Conservation (phyloP, 2,797 vertebrate genomes). For the Typhlichthys eigenmanni region DNA sequence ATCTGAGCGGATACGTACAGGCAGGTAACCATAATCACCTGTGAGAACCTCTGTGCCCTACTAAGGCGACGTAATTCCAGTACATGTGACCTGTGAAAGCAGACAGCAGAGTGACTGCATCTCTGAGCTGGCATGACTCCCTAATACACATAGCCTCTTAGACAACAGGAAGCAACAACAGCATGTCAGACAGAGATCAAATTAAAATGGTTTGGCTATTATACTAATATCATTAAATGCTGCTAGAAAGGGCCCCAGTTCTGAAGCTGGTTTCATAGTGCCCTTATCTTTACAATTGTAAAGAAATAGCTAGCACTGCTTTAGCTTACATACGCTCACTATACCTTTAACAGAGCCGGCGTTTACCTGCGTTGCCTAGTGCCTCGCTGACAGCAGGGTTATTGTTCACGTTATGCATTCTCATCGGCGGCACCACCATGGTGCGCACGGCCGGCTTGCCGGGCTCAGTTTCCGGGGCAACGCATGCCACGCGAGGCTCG, state of each 20-base stretch:
- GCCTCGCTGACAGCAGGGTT: constrained; percentile 76
- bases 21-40: constrained; percentile 77
- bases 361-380: constrained; percentile 81
- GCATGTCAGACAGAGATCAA: neutral
- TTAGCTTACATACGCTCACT: too few relatives aligned
- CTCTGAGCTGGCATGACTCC: constrained; percentile 49
- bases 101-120: constrained; percentile 73
- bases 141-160: constrained; percentile 31
- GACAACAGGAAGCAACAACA: constrained; percentile 3
- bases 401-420: constrained; percentile 83
- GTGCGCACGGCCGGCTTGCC: constrained; percentile 86
- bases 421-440: constrained; percentile 90
- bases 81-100: constrained; percentile 74
- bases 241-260: too few relatives aligned
- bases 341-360: neutral
- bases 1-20: constrained; percentile 55
- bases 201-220: neutral
- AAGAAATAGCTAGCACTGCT: too few relatives aligned
- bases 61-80: constrained; percentile 71
- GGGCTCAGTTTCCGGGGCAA: constrained; percentile 79
- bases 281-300: too few relatives aligned
- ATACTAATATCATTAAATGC: too few relatives aligned
- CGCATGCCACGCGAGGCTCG: constrained; percentile 74
- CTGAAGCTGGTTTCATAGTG: too few relatives aligned
- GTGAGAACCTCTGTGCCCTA: constrained; percentile 73